Evolutionary conservation across 2,888 invertebrate genomes (phyloP).

Genomic region (Ligdia adustata): DNA sequence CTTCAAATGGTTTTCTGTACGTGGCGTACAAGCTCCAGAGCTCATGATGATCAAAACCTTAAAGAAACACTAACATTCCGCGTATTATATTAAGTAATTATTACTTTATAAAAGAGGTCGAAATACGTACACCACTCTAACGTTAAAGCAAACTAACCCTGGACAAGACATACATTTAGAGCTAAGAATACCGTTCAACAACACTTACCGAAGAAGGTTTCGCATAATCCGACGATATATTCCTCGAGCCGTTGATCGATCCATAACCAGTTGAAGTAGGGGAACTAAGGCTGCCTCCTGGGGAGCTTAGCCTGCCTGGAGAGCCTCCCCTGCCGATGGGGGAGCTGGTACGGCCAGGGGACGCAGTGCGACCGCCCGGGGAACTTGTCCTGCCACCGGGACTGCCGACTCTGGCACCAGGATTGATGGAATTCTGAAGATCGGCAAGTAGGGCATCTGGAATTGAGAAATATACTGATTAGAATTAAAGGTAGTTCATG

Average conservation of each 20-base stretch:
- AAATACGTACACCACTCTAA: too few relatives aligned
- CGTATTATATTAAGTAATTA: too few relatives aligned
- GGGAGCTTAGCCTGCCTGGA: constrained; percentile 83
- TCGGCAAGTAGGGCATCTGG: constrained; percentile 98
- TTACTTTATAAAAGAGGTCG: too few relatives aligned
- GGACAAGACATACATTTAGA: too few relatives aligned
- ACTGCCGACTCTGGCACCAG: constrained; percentile 83
- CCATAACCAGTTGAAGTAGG: constrained; percentile 88
- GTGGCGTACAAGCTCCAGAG: too few relatives aligned
- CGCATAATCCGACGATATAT: constrained; percentile 74
- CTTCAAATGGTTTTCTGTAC: too few relatives aligned
- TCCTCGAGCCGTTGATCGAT: constrained; percentile 89
- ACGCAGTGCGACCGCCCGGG: constrained; percentile 71
- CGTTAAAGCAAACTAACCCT: too few relatives aligned
- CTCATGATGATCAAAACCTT: too few relatives aligned
- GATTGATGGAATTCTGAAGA: constrained; percentile 94
- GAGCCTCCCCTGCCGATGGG: constrained; percentile 60
- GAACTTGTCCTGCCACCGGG: constrained; percentile 66
- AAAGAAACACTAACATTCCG: too few relatives aligned
- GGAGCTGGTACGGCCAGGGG: constrained; percentile 54
- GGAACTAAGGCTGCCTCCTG: constrained; percentile 76
- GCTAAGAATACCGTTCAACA: too few relatives aligned
- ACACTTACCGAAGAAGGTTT: constrained; percentile 86
- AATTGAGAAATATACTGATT: constrained; percentile 56
- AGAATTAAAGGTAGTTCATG: too few relatives aligned